Evolutionary conservation across 1,140 invertebrate genomes (phyloP), one percentile per base, ranked within the genome.

Genomic region (Sogatella furcifera): DNA sequence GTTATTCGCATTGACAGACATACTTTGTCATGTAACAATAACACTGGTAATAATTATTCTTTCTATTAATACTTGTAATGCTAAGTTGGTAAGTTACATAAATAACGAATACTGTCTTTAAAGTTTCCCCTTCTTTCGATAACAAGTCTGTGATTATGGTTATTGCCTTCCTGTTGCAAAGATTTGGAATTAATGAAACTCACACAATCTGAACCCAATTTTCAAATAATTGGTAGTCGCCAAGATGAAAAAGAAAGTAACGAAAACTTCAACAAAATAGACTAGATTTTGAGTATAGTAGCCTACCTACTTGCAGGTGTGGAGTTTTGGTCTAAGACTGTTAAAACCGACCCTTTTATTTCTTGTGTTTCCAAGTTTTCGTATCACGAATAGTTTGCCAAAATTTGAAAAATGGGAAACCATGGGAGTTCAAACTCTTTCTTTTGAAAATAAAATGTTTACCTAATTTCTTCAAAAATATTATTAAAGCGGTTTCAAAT

Each of bases 111-210:
- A 49, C 21, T 17, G 9, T 49, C 21, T 22, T 19, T 49, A 49
- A 49, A 8, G 9, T 22, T 43, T 43, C 31, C 24, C 31, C 19
- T 44, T 13, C 43, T 43, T 46, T 62, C 17, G 43, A 17, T 57
- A 52, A 58, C 55, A 60, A 44, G 59, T 64, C 62, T 64, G 62
- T 64, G 62, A 64, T 64, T 58, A 49, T 57, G 15, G 21, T 11
- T 11, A 49, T 49, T 49, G 46, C 46, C 46, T 49, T 49, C 46
- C 46, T 49, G 34, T 38, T 38, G 8, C 34, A 38, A 38, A 38
- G 11, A 38, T 38, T 9, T 8, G 11, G 9, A 38, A 10, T 38
- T 38, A 10, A 31, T 10, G 10, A 31, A 31, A 31, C 5, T 31
- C 5, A 38, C 46, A 17, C 15, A 49, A 49, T 22, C 21, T 49